Conservation (phyloP, 2,797 vertebrate species). For the Malacoctenus gilli region DNA sequence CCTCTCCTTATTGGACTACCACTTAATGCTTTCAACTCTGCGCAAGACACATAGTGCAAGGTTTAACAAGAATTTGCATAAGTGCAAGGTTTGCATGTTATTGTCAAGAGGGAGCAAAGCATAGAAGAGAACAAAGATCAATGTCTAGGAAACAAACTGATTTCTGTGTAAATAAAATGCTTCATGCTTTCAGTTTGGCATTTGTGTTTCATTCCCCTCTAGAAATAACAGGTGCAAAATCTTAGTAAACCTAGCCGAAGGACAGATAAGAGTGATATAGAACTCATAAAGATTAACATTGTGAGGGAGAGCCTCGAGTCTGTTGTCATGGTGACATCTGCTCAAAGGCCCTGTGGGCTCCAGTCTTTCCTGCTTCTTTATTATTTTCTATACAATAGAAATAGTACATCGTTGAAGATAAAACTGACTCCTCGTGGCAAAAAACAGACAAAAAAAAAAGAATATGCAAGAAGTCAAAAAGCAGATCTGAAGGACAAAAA, state of each 20-base stretch:
- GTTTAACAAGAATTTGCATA: slow-evolving; percentile 80
- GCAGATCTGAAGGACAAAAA: slow-evolving; percentile 67
- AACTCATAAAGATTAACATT: slow-evolving; percentile 78
- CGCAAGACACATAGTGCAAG: slow-evolving; percentile 73
- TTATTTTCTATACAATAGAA: slow-evolving; percentile 86
- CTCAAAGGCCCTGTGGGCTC: slow-evolving; percentile 72
- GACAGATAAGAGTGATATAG: slow-evolving; percentile 75
- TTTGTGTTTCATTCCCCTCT: slow-evolving; percentile 72
- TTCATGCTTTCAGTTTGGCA: slow-evolving; percentile 75
- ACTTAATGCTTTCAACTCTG: slow-evolving; percentile 53
- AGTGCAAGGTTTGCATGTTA: slow-evolving; percentile 75
- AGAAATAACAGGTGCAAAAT: slow-evolving; percentile 81
- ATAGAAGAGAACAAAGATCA: slow-evolving; percentile 46
- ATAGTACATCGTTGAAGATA: slow-evolving; percentile 81
- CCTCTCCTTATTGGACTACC: slow-evolving; percentile 53
- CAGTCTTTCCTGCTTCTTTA: slow-evolving; percentile 77
- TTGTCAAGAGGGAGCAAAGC: slow-evolving; percentile 75
- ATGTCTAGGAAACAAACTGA: slow-evolving; percentile 60
- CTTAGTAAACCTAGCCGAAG: slow-evolving; percentile 79
- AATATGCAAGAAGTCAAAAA: slow-evolving; percentile 75
- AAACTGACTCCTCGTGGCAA: slow-evolving; percentile 79
- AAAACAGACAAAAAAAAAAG: slow-evolving; percentile 61
- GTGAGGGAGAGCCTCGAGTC: slow-evolving; percentile 76
- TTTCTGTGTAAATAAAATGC: slow-evolving; percentile 64
- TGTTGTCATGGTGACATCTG: slow-evolving; percentile 81